Evolutionary conservation across 2,888 invertebrate genomes (phyloP).

Genomic region (Molorchus minor): DNA sequence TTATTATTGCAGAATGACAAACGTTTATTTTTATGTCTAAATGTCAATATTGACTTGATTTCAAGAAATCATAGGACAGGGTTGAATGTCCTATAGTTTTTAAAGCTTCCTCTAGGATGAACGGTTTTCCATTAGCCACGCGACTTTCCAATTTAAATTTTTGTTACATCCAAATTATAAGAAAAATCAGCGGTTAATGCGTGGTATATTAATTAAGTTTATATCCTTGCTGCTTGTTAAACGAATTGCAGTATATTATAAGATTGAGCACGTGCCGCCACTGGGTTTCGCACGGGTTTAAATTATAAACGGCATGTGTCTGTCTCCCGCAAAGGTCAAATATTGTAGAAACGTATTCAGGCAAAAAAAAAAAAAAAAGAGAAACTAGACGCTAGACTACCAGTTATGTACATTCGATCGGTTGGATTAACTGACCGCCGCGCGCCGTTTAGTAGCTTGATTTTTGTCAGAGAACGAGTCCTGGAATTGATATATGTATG

Average conservation of each 20-base stretch:
- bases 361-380: slow-evolving; percentile 5
- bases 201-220: background rate
- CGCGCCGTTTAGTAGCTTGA: background rate
- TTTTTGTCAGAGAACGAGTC: background rate
- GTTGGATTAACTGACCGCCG: background rate
- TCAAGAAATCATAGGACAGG: too few species aligned
- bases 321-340: slow-evolving; percentile 25
- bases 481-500: background rate
- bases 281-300: slow-evolving; percentile 19
- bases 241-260: background rate
- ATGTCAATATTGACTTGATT: too few species aligned
- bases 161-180: background rate
- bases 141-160: background rate
- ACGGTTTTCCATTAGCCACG: too few species aligned
- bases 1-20: too few species aligned
- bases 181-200: background rate
- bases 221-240: background rate
- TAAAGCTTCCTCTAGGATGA: too few species aligned
- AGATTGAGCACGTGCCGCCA: background rate
- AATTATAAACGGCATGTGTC: slow-evolving; percentile 27
- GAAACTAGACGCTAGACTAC: background rate
- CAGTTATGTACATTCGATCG: background rate
- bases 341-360: slow-evolving; percentile 20
- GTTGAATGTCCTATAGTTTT: too few species aligned
- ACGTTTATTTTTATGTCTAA: too few species aligned